These are phyloP conservation scores for Agapornis canus DNA, from an alignment of 2,797 vertebrate species.

Conservation along the genomic window DNA sequence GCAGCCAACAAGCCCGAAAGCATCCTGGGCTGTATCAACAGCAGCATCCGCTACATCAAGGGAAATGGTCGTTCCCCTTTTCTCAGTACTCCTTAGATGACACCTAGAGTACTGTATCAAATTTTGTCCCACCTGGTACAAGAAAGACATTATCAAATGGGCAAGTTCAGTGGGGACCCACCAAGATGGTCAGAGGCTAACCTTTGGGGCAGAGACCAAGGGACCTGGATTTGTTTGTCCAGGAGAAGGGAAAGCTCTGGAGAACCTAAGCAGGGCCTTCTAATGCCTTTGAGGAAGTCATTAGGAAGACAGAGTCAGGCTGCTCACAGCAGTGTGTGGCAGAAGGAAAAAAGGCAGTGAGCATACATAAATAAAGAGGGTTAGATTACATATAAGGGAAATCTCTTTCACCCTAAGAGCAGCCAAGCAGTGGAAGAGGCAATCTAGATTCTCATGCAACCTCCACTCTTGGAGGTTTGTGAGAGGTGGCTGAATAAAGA, in stretches of 20 bases:
- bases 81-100: background rate
- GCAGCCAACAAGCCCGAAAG: background rate
- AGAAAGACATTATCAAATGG: background rate
- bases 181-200: background rate
- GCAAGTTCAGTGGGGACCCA: background rate
- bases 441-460: background rate
- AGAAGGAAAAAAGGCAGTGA: background rate
- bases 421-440: background rate
- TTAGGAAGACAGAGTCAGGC: background rate
- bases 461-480: background rate
- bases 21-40: background rate
- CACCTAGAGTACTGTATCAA: background rate
- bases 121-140: background rate
- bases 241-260: background rate
- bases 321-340: background rate
- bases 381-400: background rate
- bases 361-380: background rate
- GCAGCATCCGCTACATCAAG: background rate
- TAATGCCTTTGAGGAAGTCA: background rate
- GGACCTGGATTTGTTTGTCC: background rate
- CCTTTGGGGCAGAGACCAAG: accelerated
- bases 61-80: background rate
- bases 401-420: background rate
- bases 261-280: background rate
- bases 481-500: background rate